Conservation (phyloP, 2,113 vertebrate genomes). For the Coturnix japonica region DNA sequence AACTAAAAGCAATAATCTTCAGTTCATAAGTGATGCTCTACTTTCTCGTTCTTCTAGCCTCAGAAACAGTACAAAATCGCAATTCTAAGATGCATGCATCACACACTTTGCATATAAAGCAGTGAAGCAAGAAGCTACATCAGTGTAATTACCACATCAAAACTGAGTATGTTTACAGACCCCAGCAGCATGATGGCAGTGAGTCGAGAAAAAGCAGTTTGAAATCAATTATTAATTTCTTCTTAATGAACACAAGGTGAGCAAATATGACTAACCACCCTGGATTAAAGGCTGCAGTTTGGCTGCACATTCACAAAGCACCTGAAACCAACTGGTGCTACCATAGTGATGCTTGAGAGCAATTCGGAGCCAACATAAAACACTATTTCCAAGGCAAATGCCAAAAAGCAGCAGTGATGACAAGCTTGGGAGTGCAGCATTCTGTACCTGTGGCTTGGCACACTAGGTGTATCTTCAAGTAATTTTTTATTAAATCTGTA, state of each 20-base stretch:
- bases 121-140: not conserved
- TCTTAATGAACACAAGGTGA: not conserved
- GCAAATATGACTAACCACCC: not conserved
- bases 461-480: not conserved
- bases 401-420: not conserved
- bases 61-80: not conserved
- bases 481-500: too few species aligned
- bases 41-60: not conserved
- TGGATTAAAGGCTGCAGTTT: not conserved
- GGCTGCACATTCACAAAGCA: not conserved
- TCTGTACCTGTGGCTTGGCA: not conserved
- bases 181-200: not conserved
- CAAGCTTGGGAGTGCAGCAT: not conserved
- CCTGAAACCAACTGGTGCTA: fast-evolving
- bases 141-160: fast-evolving
- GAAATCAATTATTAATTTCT: not conserved
- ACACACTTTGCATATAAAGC: not conserved
- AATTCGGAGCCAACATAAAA: fast-evolving
- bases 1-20: not conserved
- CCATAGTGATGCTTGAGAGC: not conserved
- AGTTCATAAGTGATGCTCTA: not conserved
- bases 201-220: not conserved
- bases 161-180: not conserved
- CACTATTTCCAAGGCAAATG: not conserved
- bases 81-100: not conserved